Conservation (phyloP, 2,113 vertebrate genomes). For the Psephotus haematonotus region DNA sequence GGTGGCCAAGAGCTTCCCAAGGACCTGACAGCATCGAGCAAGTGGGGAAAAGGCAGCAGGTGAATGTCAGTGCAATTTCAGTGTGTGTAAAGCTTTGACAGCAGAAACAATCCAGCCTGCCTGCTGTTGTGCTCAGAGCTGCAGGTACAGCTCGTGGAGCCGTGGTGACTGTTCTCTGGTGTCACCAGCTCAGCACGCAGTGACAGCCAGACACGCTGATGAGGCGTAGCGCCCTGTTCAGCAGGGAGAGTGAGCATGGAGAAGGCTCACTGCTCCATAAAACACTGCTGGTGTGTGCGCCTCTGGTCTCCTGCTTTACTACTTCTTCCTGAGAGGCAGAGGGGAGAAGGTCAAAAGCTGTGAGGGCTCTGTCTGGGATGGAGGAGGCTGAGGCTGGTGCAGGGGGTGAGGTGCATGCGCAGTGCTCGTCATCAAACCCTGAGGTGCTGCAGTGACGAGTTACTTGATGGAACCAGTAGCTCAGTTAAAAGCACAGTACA, state of each 20-base stretch:
- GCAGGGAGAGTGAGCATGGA: not conserved
- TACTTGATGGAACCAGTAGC: not conserved
- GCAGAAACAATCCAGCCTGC: not conserved
- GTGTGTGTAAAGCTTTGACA: fast-evolving
- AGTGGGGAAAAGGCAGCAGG: not conserved
- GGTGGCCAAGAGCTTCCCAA: not conserved
- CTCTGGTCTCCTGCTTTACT: not conserved
- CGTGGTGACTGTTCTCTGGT: fast-evolving
- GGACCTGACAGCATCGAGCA: fast-evolving
- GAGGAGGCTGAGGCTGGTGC: not conserved
- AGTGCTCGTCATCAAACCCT: not conserved
- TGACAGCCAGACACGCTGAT: not conserved
- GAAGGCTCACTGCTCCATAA: fast-evolving
- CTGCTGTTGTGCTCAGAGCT: fast-evolving
- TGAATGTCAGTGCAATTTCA: not conserved
- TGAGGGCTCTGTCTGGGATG: fast-evolving
- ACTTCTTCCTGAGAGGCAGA: not conserved
- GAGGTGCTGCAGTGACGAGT: not conserved
- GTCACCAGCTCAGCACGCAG: fast-evolving
- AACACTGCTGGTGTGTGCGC: fast-evolving
- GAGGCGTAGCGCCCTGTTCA: not conserved
- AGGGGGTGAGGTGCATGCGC: not conserved
- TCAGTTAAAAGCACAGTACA: not conserved
- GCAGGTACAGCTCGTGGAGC: not conserved
- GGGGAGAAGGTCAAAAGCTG: not conserved